Percentiles rank a stretch among this genome's conserved stretches.
Evolutionary conservation across 2,797 vertebrate species (phyloP).

Genomic region (Notamacropus eugenii): DNA sequence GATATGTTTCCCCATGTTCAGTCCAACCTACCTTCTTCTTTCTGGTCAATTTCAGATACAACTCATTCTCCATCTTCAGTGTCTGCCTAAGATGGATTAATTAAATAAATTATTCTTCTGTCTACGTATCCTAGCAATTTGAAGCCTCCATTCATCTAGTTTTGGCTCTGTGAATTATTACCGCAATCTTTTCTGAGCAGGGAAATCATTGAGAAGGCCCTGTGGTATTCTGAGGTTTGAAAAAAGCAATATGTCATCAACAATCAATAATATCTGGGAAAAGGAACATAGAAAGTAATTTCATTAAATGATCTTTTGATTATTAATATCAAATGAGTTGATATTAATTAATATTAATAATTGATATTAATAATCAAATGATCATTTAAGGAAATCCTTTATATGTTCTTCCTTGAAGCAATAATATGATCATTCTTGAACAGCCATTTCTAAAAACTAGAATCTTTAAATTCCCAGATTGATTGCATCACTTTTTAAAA

Average conservation of each 20-base stretch:
- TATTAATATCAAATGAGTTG: too few relatives aligned
- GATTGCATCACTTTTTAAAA: not conserved
- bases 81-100: not conserved
- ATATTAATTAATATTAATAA: not conserved
- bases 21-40: not conserved
- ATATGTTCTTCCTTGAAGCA: not conserved
- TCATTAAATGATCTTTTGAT: too few relatives aligned
- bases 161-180: not conserved
- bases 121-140: not conserved
- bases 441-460: not conserved
- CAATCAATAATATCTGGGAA: not conserved
- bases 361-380: not conserved
- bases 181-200: not conserved
- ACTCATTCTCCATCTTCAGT: not conserved
- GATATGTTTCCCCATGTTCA: not conserved
- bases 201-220: not conserved
- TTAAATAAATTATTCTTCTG: not conserved
- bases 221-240: not conserved
- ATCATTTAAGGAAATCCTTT: not conserved
- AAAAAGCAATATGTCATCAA: not conserved
- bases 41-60: not conserved
- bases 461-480: not conserved
- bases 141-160: not conserved
- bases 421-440: not conserved
- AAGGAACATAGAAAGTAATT: too few relatives aligned